Evolutionary conservation across 2,797 vertebrate genomes (phyloP).

Genomic region (Alouatta caraya): DNA sequence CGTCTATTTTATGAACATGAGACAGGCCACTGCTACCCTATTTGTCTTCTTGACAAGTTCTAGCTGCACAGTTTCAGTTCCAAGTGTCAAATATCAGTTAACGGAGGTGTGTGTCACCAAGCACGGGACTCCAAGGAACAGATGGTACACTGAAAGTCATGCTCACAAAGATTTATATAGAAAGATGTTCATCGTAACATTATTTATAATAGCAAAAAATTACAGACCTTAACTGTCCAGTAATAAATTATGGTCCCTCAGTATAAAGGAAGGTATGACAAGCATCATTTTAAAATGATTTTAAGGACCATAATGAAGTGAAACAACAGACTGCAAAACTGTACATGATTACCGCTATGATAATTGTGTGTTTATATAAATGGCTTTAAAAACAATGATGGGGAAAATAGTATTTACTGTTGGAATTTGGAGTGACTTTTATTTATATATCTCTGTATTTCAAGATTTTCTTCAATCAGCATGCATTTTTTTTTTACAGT

Average conservation of each 20-base stretch:
- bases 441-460: background rate
- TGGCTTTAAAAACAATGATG: background rate
- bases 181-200: constrained; percentile 19
- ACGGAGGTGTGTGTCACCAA: constrained; percentile 31
- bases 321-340: background rate
- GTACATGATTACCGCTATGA: background rate
- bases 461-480: background rate
- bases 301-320: background rate
- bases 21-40: constrained; percentile 21
- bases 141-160: constrained; percentile 28
- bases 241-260: constrained; percentile 46
- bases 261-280: background rate
- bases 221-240: constrained; percentile 13
- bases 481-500: background rate
- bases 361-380: background rate
- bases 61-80: constrained; percentile 11
- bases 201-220: constrained; percentile 47
- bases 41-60: constrained; percentile 70
- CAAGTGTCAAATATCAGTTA: constrained; percentile 49
- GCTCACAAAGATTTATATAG: constrained; percentile 39
- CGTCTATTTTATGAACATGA: constrained; percentile 40
- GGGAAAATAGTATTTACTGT: background rate
- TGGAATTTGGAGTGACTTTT: background rate
- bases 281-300: background rate
- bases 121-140: background rate